Evolutionary conservation across 2,797 vertebrate genomes (phyloP), one percentile per base, ranked within the genome.

Genomic region (Gastrophryne carolinensis): DNA sequence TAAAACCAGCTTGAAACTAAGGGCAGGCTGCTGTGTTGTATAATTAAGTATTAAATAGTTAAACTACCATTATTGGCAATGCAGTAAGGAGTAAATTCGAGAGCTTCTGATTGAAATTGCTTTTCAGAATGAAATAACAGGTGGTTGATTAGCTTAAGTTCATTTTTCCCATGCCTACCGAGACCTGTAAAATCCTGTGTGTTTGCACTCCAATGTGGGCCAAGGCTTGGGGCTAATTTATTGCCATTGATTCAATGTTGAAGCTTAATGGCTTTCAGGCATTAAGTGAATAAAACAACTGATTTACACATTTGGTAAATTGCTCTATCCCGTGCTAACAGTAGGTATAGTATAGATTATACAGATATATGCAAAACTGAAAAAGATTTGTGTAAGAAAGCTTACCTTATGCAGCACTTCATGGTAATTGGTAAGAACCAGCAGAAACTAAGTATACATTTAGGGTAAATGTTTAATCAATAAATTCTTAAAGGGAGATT

Each of bases 251-350:
- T 72, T 60, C 69, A 35, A 19, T 60, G 21, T 61, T 72, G 35
- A 72, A 58, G 37, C 69, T 61, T 61, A 72, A 72, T 72, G 39
- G 56, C 69, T 60, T 61, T 72, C 26, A 61, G 41, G 54, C 39
- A 49, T 60, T 71, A 50, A 9, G 19, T 50, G 56, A 72, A 61
- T 35, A 15, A 72, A 60, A 35, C 29, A 26, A 61, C 30, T 61
- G 56, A 72, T 60, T 60, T 61, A 72, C 41, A 61, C 41, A 61
- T 26, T 49, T 34, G 56, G 11, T 47, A 50, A 24, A 60, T 60
- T 49, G 68, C 41, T 71, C 50, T 71, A 47, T 71, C 54, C 37
- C 60, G 24, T 49, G 39, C 27, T 60, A 60, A 71, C 13, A 34
- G 29, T 71, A 71, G 30, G 68, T 19, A 71, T 47, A 15, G 41